These are phyloP conservation scores for Ormia ochracea DNA, from an alignment of 2,888 invertebrate species.

Conservation along the genomic window DNA sequence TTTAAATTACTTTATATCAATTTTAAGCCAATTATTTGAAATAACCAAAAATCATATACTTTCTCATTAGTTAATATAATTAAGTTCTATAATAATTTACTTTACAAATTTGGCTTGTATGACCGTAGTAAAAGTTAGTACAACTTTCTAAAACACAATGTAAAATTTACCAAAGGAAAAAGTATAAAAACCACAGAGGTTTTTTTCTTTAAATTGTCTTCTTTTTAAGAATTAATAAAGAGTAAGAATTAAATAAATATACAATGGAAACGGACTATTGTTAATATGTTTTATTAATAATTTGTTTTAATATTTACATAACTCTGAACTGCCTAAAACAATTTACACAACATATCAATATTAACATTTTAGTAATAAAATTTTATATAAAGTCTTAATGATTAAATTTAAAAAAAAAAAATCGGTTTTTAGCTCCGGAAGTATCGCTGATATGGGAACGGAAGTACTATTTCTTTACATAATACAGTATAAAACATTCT, in stretches of 20 bases:
- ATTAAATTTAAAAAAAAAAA: conserved; percentile 2
- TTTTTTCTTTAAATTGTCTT: too few species aligned
- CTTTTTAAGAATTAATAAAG: not conserved
- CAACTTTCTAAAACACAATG: too few species aligned
- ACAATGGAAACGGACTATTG: not conserved
- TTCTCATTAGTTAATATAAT: too few species aligned
- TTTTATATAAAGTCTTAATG: conserved; percentile 7
- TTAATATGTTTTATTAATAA: conserved; percentile 25
- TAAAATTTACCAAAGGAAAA: too few species aligned
- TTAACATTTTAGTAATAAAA: not conserved
- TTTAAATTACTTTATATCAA: not conserved
- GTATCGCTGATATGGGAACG: conserved; percentile 39
- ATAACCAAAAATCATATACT: too few species aligned
- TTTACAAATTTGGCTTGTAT: too few species aligned
- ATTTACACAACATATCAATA: conserved; percentile 50
- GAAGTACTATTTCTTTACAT: conserved; percentile 5
- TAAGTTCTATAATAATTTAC: too few species aligned
- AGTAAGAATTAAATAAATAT: not conserved
- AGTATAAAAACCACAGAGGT: too few species aligned
- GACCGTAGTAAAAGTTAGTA: too few species aligned
- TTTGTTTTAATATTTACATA: conserved; percentile 2
- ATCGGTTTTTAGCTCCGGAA: conserved; percentile 20
- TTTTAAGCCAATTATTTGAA: not conserved
- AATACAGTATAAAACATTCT: not conserved
- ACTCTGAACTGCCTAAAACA: conserved; percentile 54